Base-by-base conservation (phyloP, 1,140 invertebrate species). In the Delia radicum region DNA sequence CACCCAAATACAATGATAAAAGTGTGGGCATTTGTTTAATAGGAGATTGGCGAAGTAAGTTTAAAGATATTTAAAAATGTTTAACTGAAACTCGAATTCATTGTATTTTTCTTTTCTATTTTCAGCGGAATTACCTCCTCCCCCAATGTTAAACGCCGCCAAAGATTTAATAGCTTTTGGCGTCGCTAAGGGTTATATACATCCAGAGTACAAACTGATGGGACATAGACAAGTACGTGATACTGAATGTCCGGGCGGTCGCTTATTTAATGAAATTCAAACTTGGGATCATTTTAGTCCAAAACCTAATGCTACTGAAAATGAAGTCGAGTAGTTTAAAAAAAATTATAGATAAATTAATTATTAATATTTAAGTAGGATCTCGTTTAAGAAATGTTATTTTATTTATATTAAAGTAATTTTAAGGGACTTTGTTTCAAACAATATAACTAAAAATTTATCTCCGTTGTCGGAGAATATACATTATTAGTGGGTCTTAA, bases 11-110 rank as follows among this genome's bases (percentile, higher is more conserved):
- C 79, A 95, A 96, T 84, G 87, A 82, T 61, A 88, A 86, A 67
- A 94, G 93, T 76, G 89, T 95, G 24, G 94, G 93, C 69, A 93
- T 95, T 77, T 91, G 90, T 29, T 86, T 95, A 5, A 93, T 95
- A 75, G 92, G 88, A 31, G 90, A 91, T 80, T 92, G 90, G 89
- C 85, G 86, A 86, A 85, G 90, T 91, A 82, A 87, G 79, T 83
- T 63, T 24, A 65, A 3, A 29, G 15, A 10, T 18, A 18, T 12
- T 62, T 37, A 27, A 13, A n/a, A 77, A 15, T 72, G 42, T 37
- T 61, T 33, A 73, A 74, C 37, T 6, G 26, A 28, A 29, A 21
- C 8, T 61, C 21, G 8, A 74, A 76, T 71, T 63, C 24, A 24
- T 61, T 61, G 37, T 61, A n/a, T 69, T 15, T 48, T 18, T 74